Evolutionary conservation across 2,113 vertebrate genomes (phyloP).

Genomic region (Pitta sordida): DNA sequence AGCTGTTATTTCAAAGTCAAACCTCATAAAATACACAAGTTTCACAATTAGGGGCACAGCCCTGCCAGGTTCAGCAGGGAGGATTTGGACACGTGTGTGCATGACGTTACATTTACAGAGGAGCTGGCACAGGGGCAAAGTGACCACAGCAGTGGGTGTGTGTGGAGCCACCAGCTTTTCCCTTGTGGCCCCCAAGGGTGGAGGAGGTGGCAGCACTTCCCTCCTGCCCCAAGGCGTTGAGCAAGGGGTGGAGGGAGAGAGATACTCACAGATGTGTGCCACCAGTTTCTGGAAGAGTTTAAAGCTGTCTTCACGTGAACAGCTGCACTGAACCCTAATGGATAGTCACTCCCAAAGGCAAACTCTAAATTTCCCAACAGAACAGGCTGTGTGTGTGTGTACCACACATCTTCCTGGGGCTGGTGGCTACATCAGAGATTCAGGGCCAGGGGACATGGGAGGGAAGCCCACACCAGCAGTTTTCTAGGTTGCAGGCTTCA

Average conservation of each 20-base stretch:
- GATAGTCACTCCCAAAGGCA: slow-evolving; percentile 49
- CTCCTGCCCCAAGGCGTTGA: neutral
- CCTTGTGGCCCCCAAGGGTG: neutral
- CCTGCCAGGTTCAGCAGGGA: neutral
- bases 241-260: neutral
- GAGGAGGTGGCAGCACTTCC: neutral
- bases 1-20: neutral
- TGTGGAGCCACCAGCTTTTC: neutral
- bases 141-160: neutral
- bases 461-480: neutral
- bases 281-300: slow-evolving; percentile 73
- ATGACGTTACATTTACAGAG: neutral
- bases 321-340: slow-evolving; percentile 69
- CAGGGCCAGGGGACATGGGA: neutral
- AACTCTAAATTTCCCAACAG: slow-evolving; percentile 25
- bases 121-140: neutral
- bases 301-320: slow-evolving; percentile 77
- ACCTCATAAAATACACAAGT: neutral
- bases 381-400: neutral
- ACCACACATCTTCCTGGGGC: neutral
- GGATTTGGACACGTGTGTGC: neutral
- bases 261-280: slow-evolving; percentile 65
- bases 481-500: neutral
- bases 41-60: neutral
- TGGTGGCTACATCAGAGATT: neutral